These are phyloP conservation scores for Neodontobutis hainanensis DNA, from an alignment of 2,113 vertebrate species.

Conservation along the genomic window DNA sequence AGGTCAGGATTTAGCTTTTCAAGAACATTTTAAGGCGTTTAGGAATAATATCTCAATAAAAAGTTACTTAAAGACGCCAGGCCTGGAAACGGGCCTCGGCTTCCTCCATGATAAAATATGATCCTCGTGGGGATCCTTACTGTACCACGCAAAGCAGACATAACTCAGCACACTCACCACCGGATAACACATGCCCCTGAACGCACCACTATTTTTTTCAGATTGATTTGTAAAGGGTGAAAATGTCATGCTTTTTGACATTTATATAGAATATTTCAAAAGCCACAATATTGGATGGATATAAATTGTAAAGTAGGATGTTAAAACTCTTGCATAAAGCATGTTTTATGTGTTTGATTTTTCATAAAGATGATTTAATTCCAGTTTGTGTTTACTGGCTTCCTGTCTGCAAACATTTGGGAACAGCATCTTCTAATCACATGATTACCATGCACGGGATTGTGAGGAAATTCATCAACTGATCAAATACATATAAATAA, in stretches of 20 bases:
- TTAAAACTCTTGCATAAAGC: slow-evolving; percentile 3
- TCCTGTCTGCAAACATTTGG: slow-evolving; percentile 14
- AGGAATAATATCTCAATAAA: slow-evolving; percentile 2
- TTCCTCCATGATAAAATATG: slow-evolving; percentile 73
- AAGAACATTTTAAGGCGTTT: slow-evolving; percentile 26
- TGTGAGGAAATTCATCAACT: slow-evolving; percentile 6
- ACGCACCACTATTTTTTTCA: slow-evolving; percentile 1
- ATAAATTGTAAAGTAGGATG: slow-evolving; percentile 9
- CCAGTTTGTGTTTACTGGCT: slow-evolving; percentile 17
- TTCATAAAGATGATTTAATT: slow-evolving; percentile 7
- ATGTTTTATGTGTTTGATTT: slow-evolving; percentile 7
- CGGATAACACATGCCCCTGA: slow-evolving; percentile 61
- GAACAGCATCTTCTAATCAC: slow-evolving; percentile 12
- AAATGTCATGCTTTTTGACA: neutral
- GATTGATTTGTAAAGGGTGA: neutral
- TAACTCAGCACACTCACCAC: slow-evolving; percentile 72
- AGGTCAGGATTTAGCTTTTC: slow-evolving; percentile 29
- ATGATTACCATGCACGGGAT: slow-evolving; percentile 15
- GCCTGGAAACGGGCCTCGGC: slow-evolving; percentile 57
- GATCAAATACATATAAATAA: slow-evolving; percentile 16
- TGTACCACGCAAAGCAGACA: slow-evolving; percentile 73
- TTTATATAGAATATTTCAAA: neutral
- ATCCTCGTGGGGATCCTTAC: slow-evolving; percentile 76
- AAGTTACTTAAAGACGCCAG: slow-evolving; percentile 22
- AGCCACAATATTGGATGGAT: neutral